Conservation (phyloP, 1,140 invertebrate genomes). For the Battus philenor region DNA sequence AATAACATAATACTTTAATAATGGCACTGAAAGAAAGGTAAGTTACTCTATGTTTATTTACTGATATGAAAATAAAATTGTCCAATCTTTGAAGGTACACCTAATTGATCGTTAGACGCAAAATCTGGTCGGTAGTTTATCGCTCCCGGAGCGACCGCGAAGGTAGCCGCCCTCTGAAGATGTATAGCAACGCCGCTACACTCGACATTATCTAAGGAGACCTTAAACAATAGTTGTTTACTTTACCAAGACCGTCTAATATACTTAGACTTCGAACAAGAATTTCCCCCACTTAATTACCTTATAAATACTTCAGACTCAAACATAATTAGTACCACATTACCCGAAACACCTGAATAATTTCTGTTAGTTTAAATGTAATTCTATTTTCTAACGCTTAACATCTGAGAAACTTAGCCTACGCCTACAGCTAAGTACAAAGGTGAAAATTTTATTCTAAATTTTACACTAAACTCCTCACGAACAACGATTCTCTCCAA, state of each 20-base stretch:
- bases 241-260: no score
- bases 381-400: constrained; percentile 30
- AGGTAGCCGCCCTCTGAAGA: no score
- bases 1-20: constrained; percentile 68
- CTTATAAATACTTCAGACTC: constrained; percentile 45
- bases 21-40: constrained; percentile 66
- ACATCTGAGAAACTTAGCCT: constrained; percentile 32
- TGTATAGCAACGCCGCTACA: no score
- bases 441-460: constrained; percentile 51
- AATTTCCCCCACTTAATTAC: constrained; percentile 41
- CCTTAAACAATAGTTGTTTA: no score
- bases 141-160: no score
- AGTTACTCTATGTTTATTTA: constrained; percentile 37
- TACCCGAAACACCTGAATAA: constrained; percentile 33
- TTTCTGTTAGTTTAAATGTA: constrained; percentile 59
- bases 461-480: constrained; percentile 30
- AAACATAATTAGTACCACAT: constrained; percentile 30
- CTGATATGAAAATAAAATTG: constrained; percentile 43
- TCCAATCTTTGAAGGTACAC: constrained; percentile 28
- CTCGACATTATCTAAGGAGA: no score
- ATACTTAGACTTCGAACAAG: constrained; percentile 52
- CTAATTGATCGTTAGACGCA: constrained; percentile 49
- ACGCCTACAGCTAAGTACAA: constrained; percentile 56
- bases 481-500: neutral
- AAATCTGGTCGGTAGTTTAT: no score